Conservation (phyloP, 1,140 invertebrate genomes). For the Physella acuta region DNA sequence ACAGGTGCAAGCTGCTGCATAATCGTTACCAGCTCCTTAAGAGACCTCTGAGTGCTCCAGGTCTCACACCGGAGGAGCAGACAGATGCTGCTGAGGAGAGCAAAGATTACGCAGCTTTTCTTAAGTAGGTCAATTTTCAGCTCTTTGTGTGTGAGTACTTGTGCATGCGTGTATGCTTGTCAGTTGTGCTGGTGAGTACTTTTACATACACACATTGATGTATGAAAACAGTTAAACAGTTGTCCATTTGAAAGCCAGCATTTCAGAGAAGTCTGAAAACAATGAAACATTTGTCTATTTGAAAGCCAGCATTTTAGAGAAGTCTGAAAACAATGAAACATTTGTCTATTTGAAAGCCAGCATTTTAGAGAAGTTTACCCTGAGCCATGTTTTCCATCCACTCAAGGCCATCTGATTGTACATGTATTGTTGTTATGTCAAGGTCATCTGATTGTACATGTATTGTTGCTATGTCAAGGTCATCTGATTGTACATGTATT, state of each 20-base stretch:
- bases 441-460: background rate
- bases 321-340: background rate
- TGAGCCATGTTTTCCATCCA: background rate
- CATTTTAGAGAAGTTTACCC: background rate
- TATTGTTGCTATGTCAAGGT: background rate
- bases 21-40: constrained; percentile 43
- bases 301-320: too few relatives aligned
- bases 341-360: background rate
- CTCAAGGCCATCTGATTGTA: background rate
- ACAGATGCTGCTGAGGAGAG: constrained; percentile 35
- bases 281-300: too few relatives aligned
- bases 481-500: background rate
- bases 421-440: background rate
- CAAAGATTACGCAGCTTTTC: constrained; percentile 54
- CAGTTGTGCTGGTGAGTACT: too few relatives aligned
- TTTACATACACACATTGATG: too few relatives aligned
- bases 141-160: too few relatives aligned
- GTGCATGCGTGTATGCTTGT: too few relatives aligned
- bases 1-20: constrained; percentile 42
- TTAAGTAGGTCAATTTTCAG: constrained; percentile 39
- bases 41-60: constrained; percentile 45
- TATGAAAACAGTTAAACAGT: too few relatives aligned
- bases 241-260: too few relatives aligned
- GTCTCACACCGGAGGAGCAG: constrained; percentile 34
- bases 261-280: too few relatives aligned